phyloP scores from a whole-genome alignment of 2,113 vertebrate species.

The Dasyurus viverrinus region DNA sequence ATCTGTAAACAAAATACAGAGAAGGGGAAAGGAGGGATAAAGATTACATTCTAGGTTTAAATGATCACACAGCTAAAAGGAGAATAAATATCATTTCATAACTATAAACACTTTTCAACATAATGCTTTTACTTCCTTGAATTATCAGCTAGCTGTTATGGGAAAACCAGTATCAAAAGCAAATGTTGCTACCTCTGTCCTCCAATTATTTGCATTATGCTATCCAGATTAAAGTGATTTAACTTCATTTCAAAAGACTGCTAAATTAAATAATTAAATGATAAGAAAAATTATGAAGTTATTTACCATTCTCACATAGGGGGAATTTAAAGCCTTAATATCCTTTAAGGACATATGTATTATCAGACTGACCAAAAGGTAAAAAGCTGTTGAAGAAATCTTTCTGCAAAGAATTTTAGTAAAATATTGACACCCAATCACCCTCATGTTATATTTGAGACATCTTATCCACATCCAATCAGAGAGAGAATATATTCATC shows the following conservation, averaged over 20 bases:
- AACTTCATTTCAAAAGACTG: not conserved
- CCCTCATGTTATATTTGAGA: not conserved
- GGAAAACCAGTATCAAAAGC: not conserved
- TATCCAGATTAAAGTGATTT: not conserved
- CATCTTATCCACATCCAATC: not conserved
- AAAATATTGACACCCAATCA: not conserved
- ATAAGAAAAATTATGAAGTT: not conserved
- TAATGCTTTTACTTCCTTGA: not conserved
- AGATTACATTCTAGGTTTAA: not conserved
- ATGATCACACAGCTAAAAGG: constrained; percentile 1
- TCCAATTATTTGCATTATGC: not conserved
- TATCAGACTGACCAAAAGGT: constrained; percentile 32
- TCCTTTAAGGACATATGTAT: not conserved
- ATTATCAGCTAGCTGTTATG: not conserved
- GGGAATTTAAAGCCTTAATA: not conserved
- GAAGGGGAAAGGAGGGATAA: not conserved
- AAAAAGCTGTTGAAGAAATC: constrained; percentile 31
- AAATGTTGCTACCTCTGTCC: not conserved
- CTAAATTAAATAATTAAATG: not conserved
- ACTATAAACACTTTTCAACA: not conserved
- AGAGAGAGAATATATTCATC: not conserved
- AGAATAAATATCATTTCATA: not conserved
- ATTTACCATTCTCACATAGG: not conserved
- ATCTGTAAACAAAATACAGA: constrained; percentile 84
- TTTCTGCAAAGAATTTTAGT: not conserved